Evolutionary conservation across 2,797 vertebrate genomes (phyloP), one percentile per base, ranked within the genome.

Genomic region (Tachyglossus aculeatus): DNA sequence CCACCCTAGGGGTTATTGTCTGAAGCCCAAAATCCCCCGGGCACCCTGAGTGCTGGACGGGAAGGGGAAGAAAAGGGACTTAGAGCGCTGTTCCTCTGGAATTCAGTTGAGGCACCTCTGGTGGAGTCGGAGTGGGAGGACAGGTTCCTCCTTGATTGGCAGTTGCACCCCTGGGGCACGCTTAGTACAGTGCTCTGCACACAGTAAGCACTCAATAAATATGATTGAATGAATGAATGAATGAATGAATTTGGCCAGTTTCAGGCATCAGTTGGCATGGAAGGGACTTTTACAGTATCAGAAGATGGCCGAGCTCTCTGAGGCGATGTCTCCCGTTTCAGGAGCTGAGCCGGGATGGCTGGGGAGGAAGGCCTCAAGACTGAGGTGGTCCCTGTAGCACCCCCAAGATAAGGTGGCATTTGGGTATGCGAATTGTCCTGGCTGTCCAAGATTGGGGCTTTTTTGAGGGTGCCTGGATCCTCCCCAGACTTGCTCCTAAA

Each of bases 41-140:
- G 71, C 74, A 85, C 60, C n/a, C 77, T 74, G 60, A 71, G 9
- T 44, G 72, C 76, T 78, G 69, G 19, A 41, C n/a, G n/a, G n/a
- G n/a, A n/a, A n/a, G n/a, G n/a, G 27, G 71, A 73, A 33, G 21
- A 80, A 73, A 78, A 83, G 66, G 44, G 67, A 53, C 56, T 59
- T 87, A 12, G 9, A 62, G 52, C 67, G 69, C 0, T 77, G 52
- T 87, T 84, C 19, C 70, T 82, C 48, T 78, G 83, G 73, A 81
- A 62, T 71, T 71, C 56, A 45, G 52, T 40, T 71, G 69, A 81
- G 85, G 62, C 70, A 41, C 82, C 63, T 69, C 62, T 36, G 21
- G 37, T 59, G 51, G 64, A 86, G 71, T 40, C 62, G 59, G 75
- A 36, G 57, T 73, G 39, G 80, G 81, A 56, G 77, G 77, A 61